Base-by-base conservation (phyloP, 2,113 vertebrate species). In the Thalassoma bifasciatum region DNA sequence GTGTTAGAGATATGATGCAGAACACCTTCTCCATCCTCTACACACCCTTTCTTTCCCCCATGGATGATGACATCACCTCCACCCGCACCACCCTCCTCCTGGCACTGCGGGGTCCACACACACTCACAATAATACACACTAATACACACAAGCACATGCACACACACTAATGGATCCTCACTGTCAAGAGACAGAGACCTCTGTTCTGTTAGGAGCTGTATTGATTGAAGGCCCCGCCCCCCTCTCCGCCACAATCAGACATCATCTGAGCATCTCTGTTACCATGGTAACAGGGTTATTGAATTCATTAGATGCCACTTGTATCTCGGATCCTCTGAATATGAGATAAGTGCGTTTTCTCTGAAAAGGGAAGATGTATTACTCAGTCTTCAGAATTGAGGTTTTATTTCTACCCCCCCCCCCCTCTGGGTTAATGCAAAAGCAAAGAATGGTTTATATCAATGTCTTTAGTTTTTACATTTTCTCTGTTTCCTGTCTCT, bases 31-130 rank as follows among this genome's bases (percentile, higher is more conserved):
- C 51, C 37, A 66, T 70, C 76, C 52, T 72, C 37, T 61, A 11
- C 42, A 11, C 42, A 64, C 46, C 22, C 47, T 65, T 53, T 65
- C 64, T 70, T 56, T 53, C 10, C 70, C 75, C 76, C 34, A 1
- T 52, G 66, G 34, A 57, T 10, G 17, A 79, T 89, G 83, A 88
- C 82, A 86, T 89, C 87, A 85, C 61, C 52, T 63, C 36, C 1
- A 47, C 56, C 66, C 24, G 51, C 51, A 42, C 52, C 8, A 1
- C 60, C 65, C 60, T 62, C 42, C 75, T 72, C 49, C 54, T 67
- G 36, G 30, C 52, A 77, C 71, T 49, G 24, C 19, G 47, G 38
- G 3, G 23, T 42, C 10, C 50, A 47, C 50, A 44, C 57, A n/a
- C 71, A 58, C 71, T 26, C 49, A 53, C 49, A 42, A 36, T 59